phyloP scores from a whole-genome alignment of 2,888 invertebrate species.

The Drosophila mettleri region DNA sequence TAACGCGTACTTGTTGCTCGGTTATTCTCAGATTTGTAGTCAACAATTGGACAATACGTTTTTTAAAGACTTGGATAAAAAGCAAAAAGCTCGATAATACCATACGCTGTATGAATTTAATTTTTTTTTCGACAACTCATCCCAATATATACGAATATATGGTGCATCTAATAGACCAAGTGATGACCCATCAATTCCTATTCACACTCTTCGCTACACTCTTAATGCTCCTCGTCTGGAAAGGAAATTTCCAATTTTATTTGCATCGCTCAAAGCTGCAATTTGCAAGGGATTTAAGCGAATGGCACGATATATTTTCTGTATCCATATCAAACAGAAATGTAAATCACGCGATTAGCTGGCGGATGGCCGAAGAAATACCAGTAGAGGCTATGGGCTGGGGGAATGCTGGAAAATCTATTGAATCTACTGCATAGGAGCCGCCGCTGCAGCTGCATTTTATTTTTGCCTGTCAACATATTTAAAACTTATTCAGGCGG shows the following conservation, averaged over 20 bases:
- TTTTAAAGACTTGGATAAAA: no score
- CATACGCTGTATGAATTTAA: no score
- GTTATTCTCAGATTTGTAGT: no score
- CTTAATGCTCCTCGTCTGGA: no score
- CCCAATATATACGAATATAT: no score
- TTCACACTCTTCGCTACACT: neutral
- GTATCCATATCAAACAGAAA: slow-evolving; percentile 20
- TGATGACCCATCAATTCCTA: no score
- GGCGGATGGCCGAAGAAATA: neutral
- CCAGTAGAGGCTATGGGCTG: neutral
- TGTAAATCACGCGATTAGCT: slow-evolving; percentile 49
- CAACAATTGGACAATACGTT: no score
- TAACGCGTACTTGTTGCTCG: no score
- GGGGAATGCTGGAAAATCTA: slow-evolving; percentile 27
- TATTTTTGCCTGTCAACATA: slow-evolving; percentile 56
- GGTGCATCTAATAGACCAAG: no score
- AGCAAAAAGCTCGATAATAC: no score
- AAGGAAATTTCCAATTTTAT: neutral
- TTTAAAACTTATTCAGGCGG: slow-evolving; percentile 77
- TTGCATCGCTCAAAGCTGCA: slow-evolving; percentile 30
- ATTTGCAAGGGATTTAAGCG: slow-evolving; percentile 32
- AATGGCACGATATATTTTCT: neutral
- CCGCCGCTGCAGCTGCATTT: slow-evolving; percentile 35
- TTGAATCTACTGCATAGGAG: slow-evolving; percentile 29
- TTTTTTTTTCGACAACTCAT: no score